Evolutionary conservation across 35 echinoderm and acorn worm species (phyloP).

Genomic region (Chiridota heheva): DNA sequence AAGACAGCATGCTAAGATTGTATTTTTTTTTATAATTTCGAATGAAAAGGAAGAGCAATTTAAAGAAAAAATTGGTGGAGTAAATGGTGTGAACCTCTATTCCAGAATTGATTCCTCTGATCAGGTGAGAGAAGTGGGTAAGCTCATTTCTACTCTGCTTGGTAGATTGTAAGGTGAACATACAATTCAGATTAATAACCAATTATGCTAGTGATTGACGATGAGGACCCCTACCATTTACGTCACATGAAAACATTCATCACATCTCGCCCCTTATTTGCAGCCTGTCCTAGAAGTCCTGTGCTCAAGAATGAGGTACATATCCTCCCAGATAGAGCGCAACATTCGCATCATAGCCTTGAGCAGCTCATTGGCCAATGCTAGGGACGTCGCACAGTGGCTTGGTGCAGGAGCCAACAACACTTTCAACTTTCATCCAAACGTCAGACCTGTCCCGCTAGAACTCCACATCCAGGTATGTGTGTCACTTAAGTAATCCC

Average conservation of each 20-base stretch:
- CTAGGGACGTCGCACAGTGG: conserved; percentile 96
- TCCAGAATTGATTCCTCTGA: too few relatives aligned
- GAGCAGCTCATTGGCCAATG: conserved; percentile 93
- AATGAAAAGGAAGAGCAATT: too few relatives aligned
- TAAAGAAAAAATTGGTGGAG: too few relatives aligned
- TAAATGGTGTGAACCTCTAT: too few relatives aligned
- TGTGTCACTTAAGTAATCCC: neutral
- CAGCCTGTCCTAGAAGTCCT: conserved; percentile 97
- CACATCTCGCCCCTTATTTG: conserved; percentile 14
- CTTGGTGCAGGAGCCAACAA: conserved; percentile 82
- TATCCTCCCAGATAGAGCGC: conserved; percentile 91
- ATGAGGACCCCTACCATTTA: too few relatives aligned
- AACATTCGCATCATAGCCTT: conserved; percentile 96
- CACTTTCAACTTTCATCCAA: conserved; percentile 99
- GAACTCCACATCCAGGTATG: conserved; percentile 96
- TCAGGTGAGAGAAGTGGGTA: too few relatives aligned
- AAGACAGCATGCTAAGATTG: too few relatives aligned
- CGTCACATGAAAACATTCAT: too few relatives aligned
- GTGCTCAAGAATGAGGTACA: conserved; percentile 98
- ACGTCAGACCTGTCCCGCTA: conserved; percentile 87
- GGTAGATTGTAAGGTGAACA: too few relatives aligned
- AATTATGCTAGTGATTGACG: too few relatives aligned
- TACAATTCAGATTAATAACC: too few relatives aligned
- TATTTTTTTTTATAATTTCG: too few relatives aligned
- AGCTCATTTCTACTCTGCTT: neutral